A percentile compares a stretch with the other conserved stretches of the same genome.
Conservation (phyloP, 2,888 invertebrate genomes). For the Gastracanthus pulcherrimus region DNA sequence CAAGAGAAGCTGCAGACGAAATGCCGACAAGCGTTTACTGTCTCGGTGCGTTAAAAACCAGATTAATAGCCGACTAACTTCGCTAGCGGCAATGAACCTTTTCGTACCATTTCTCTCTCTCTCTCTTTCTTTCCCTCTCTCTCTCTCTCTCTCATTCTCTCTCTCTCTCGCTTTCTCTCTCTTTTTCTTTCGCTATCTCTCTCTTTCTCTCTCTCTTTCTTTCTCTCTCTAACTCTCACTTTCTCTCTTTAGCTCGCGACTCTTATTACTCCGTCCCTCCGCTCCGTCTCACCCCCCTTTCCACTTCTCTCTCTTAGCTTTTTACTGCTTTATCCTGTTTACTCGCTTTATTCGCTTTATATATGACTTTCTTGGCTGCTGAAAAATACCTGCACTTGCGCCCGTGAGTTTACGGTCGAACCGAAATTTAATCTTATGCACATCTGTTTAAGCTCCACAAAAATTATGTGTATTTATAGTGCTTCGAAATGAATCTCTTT, state of each 20-base stretch:
- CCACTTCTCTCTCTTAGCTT: background rate
- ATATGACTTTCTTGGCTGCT: conserved; percentile 36
- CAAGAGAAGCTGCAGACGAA: too few relatives aligned
- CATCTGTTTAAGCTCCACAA: conserved; percentile 1
- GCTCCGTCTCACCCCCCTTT: too few relatives aligned
- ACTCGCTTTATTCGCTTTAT: conserved; percentile 15
- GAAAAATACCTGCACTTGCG: conserved; percentile 46
- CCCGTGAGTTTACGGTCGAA: conserved; percentile 35
- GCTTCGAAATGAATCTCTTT: too few relatives aligned
- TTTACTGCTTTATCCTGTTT: conserved; percentile 24
- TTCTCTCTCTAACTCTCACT: too few relatives aligned
- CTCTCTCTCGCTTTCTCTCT: too few relatives aligned
- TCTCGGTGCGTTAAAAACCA: conserved; percentile 61
- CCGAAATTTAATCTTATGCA: conserved; percentile 45
- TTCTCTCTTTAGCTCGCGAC: conserved; percentile 38
- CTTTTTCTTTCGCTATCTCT: conserved; percentile 53
- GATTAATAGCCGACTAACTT: conserved; percentile 67
- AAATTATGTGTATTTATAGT: conserved; percentile 8
- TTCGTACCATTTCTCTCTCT: conserved; percentile 57
- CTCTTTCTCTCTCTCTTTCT: too few relatives aligned
- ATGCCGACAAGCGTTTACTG: conserved; percentile 63
- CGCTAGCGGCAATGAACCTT: conserved; percentile 61
- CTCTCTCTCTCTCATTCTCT: conserved; percentile 51
- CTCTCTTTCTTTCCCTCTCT: conserved; percentile 40
- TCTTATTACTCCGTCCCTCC: conserved; percentile 26